Base-by-base conservation (phyloP, 2,113 vertebrate species). In the Antennarius striatus region DNA sequence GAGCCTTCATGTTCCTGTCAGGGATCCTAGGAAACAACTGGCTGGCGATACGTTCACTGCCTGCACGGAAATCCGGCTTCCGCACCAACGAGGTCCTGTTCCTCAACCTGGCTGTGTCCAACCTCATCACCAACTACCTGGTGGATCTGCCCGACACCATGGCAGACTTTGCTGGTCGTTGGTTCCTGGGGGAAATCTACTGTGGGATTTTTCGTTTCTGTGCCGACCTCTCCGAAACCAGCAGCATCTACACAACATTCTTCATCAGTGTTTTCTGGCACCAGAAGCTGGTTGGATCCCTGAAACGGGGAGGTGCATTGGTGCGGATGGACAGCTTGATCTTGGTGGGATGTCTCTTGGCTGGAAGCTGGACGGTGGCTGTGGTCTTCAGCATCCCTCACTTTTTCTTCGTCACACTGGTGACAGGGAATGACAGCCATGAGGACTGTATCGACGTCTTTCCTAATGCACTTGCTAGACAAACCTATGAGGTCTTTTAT, bases 111-210 rank as follows among this genome's bases (percentile, higher is more conserved):
- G 92, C 92, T 0, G 5, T 87, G 1, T 93, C 92, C 61, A 92
- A 93, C 79, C 90, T 94, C 59, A 91, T 94, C 71, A 93, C 90
- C n/a, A 93, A 91, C 80, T 91, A 64, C 63, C 52, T 93, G 80
- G 93, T 93, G 81, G 92, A 93, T 68, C 67, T 92, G 3, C 92
- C 91, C 0, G 90, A 92, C 70, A 90, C 85, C 36, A 32, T 92
- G 1, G 84, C 84, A 0, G 82, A 92, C 6, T 87, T 92, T 3
- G 66, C 57, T 2, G 85, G 75, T 0, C 43, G 14, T 0, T 94
- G 91, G 91, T 87, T 91, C 65, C 42, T 90, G 29, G 87, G 89
- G 0, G 66, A 81, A 42, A 68, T 51, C 10, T 94, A 79, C 72
- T 93, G 93, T 4, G 64, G 68, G 0, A 43, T 90, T 11, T 91